A percentile compares a stretch with the other conserved stretches of the same genome.
Conservation (phyloP, 2,888 invertebrate genomes). For the Oscheius sp. region DNA sequence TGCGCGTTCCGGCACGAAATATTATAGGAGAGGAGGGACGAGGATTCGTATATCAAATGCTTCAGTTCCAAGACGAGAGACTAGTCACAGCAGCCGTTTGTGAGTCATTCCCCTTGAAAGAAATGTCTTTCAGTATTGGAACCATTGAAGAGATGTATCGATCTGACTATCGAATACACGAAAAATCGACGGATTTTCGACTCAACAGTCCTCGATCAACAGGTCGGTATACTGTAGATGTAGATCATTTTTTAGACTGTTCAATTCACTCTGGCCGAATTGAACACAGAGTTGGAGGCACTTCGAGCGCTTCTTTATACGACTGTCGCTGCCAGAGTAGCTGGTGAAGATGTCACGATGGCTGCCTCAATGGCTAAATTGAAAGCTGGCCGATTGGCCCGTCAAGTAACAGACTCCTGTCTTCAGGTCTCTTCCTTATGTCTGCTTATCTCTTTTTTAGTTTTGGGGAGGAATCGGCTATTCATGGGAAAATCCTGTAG, state of each 20-base stretch:
- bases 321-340: conserved; percentile 59
- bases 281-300: conserved; percentile 75
- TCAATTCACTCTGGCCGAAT: conserved; percentile 75
- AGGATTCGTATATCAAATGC: conserved; percentile 75
- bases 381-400: conserved; percentile 73
- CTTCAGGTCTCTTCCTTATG: conserved; percentile 71
- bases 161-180: conserved; percentile 74
- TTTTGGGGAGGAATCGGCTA: conserved; percentile 77
- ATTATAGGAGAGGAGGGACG: conserved; percentile 74
- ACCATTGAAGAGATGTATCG: conserved; percentile 71
- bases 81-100: conserved; percentile 70
- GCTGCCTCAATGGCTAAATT: conserved; percentile 76
- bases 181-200: conserved; percentile 73
- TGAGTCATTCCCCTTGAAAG: conserved; percentile 27
- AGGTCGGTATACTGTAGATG: conserved; percentile 54
- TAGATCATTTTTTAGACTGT: conserved; percentile 69
- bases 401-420: conserved; percentile 74
- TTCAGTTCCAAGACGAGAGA: conserved; percentile 76
- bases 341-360: conserved; percentile 74
- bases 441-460: no score
- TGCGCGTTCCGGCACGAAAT: conserved; percentile 73
- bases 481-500: conserved; percentile 73
- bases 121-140: conserved; percentile 58
- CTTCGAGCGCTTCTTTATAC: conserved; percentile 73
- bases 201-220: conserved; percentile 71